phyloP scores from a whole-genome alignment of 2,888 invertebrate genomes.

The Spilarctia lutea region DNA sequence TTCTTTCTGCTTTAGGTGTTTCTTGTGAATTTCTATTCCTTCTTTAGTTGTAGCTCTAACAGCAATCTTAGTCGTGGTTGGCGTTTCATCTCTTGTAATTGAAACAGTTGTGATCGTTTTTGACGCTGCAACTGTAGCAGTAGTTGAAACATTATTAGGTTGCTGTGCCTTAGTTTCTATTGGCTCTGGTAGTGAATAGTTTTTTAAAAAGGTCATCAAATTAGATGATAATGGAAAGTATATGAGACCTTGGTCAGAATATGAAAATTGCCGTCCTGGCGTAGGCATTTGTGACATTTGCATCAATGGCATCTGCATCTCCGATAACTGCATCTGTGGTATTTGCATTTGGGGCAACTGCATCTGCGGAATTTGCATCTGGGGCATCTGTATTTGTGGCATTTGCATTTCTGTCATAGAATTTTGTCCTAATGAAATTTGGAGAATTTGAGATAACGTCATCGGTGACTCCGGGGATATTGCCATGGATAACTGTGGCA shows the following conservation, averaged over 20 bases:
- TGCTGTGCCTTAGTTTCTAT: neutral
- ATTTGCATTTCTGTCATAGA: conserved; percentile 26
- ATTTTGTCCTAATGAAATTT: neutral
- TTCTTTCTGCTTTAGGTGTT: neutral
- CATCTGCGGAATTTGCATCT: conserved; percentile 11
- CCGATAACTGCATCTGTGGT: neutral
- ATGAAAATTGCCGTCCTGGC: neutral
- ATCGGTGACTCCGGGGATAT: conserved; percentile 6
- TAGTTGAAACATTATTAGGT: neutral
- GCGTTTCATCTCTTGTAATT: neutral
- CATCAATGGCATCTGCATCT: conserved; percentile 8
- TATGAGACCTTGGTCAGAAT: conserved; percentile 2
- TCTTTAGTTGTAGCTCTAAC: neutral
- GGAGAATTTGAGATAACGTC: conserved; percentile 6
- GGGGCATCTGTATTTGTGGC: conserved; percentile 16
- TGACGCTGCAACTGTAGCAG: neutral
- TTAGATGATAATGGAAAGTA: conserved; percentile 12
- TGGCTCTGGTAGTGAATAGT: neutral
- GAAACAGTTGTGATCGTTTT: neutral
- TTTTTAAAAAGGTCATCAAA: conserved; percentile 6
- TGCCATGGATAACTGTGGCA: conserved; percentile 9
- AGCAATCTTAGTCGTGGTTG: neutral
- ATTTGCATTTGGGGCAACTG: conserved; percentile 10
- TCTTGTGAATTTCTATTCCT: neutral
- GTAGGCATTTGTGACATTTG: neutral